A percentile compares a stretch with the other conserved stretches of the same genome.
These are phyloP conservation scores for Xylocopa sonorina DNA, from an alignment of 1,140 invertebrate species.

Conservation along the genomic window DNA sequence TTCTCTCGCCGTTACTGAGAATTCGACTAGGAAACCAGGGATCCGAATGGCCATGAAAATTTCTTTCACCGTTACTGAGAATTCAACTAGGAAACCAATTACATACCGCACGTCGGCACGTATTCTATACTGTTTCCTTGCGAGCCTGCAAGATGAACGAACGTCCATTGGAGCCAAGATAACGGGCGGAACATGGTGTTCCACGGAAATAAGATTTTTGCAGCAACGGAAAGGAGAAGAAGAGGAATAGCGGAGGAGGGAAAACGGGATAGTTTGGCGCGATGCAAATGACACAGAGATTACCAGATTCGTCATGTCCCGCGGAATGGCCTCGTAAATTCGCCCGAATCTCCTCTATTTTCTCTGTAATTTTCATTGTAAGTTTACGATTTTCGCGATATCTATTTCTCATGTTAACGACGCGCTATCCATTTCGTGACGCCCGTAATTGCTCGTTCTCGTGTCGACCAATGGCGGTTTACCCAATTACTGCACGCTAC, in stretches of 20 bases:
- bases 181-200: slow-evolving; percentile 2
- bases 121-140: neutral
- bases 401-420: neutral
- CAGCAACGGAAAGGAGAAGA: neutral
- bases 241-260: too few species aligned
- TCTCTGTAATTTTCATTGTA: neutral
- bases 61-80: neutral
- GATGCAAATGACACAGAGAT: neutral
- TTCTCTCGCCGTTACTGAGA: neutral
- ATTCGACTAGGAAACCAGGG: neutral
- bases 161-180: neutral
- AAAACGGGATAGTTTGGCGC: neutral
- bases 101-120: neutral
- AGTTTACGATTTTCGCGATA: neutral
- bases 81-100: neutral
- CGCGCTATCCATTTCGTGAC: neutral
- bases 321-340: too few species aligned
- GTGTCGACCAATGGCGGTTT: neutral
- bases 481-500: neutral
- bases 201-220: slow-evolving; percentile 7
- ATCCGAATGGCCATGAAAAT: slow-evolving; percentile 2
- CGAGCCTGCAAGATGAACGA: slow-evolving; percentile 9
- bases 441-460: neutral
- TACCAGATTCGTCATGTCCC: neutral
- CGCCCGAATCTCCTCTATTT: too few species aligned